Base-by-base conservation (phyloP, 2,888 invertebrate species). In the Neoaliturus tenellus region DNA sequence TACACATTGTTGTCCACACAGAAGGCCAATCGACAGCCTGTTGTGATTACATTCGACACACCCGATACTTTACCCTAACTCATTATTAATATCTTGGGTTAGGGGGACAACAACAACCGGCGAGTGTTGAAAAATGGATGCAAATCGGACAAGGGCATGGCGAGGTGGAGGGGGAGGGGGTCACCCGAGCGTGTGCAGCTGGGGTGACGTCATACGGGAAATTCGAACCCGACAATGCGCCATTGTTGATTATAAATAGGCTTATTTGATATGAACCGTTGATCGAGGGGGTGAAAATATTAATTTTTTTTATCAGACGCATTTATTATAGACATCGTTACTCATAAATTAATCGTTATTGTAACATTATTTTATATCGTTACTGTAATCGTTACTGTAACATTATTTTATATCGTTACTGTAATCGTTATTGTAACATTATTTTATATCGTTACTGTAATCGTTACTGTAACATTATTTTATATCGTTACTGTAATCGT, bases 11-110 rank as follows among this genome's bases (percentile, higher is more conserved):
- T 14, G 55, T 2, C 78, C 78, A 35, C 12, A 55, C 78, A 78
- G 48, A 17, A 55, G 78, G 78, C 55, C 78, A 78, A 78, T 78
- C 78, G 31, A 28, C 48, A 8, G 41, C 75, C 75, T 39, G 75
- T 35, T 31, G 55, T 55, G 78, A 78, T 78, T 78, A 78, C 78
- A 78, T 78, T 78, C 78, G 78, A 78, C 78, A 78, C 78, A 55
- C 78, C 78, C 78, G 78, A 78, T 78, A 78, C 55, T 78, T 78
- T 78, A 78, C 78, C 78, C 78, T 78, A 78, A 51, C 78, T 78
- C 78, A 78, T 78, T 78, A 78, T 78, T 78, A 78, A 78, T 78
- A 78, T 78, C 55, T 33, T 55, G 55, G 55, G 25, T 78, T 55
- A 33, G 48, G 48, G 55, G 44, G 33, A 78, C 71, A 71, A 62